Base-by-base conservation (phyloP, 2,113 vertebrate species). In the Vicugna pacos region DNA sequence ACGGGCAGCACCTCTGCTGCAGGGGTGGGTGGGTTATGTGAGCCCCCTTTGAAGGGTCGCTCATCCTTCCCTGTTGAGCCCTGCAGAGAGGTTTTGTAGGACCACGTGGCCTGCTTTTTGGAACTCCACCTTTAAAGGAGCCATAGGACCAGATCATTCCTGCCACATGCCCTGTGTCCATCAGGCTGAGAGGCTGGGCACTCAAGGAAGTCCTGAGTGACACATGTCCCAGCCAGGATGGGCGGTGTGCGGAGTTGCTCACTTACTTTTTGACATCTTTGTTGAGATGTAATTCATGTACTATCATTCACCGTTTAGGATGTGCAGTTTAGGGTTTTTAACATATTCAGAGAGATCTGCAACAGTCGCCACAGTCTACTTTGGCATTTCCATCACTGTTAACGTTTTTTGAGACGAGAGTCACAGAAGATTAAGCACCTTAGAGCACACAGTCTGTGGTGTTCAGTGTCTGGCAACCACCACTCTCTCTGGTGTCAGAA, bases 311-410 rank as follows among this genome's bases (percentile, higher is more conserved):
- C 22, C 6, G 65, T 79, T 95, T 65, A 85, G 82, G 80, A 65
- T 85, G 20, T 92, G 13, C 6, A 64, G 0, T 19, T 91, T 32
- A 64, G 15, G 38, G 3, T 60, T 70, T 97, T 82, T 72, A 91
- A 82, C 76, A 42, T 80, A 91, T 64, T 81, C 15, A 46, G 20
- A 46, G 52, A 80, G 7, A 90, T 97, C 86, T 95, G 22, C 5
- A 42, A n/a, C 24, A 52, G 8, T 67, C 79, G 52, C 5, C 12
- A 48, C 12, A 16, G 15, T 84, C 6, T 67, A 83, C 92, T 9
- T 77, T 91, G 80, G 67, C 13, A 70, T 76, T 95, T 88, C 67
- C 4, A 32, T 69, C 79, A 73, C 50, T 28, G 1, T 83, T 50
- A 60, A 12, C 8, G 50, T 52, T 72, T 24, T 85, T 64, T 69